Percentiles rank a stretch among this genome's conserved stretches.
phyloP scores from a whole-genome alignment of 2,888 invertebrate genomes.

The Camptogramma bilineatum region DNA sequence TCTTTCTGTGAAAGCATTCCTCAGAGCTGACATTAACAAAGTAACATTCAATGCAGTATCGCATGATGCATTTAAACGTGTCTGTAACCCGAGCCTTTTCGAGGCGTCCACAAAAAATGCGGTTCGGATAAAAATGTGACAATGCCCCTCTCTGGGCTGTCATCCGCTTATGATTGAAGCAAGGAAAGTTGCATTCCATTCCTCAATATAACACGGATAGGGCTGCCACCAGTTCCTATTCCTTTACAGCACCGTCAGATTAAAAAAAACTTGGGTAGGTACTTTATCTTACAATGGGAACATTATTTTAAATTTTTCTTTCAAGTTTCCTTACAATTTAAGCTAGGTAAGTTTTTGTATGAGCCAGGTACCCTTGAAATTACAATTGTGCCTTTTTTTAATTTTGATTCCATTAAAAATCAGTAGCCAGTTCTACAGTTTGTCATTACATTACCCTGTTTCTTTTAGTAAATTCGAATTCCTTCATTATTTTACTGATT shows the following conservation, averaged over 20 bases:
- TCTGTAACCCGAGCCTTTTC: slow-evolving; percentile 54
- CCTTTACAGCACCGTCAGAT: neutral
- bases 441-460: neutral
- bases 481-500: slow-evolving; percentile 5
- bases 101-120: slow-evolving; percentile 48
- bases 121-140: slow-evolving; percentile 60
- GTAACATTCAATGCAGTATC: slow-evolving; percentile 43
- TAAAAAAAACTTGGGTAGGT: neutral
- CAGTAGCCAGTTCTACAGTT: neutral
- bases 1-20: slow-evolving; percentile 31
- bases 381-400: neutral
- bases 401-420: neutral
- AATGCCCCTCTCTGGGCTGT: slow-evolving; percentile 57
- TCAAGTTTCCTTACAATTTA: neutral
- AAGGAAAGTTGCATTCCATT: slow-evolving; percentile 68
- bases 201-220: slow-evolving; percentile 53
- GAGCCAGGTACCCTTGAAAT: neutral
- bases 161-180: slow-evolving; percentile 71
- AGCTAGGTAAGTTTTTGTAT: neutral
- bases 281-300: neutral
- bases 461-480: slow-evolving; percentile 3
- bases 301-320: neutral
- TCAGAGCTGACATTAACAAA: slow-evolving; percentile 31
- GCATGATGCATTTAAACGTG: slow-evolving; percentile 46
- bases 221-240: slow-evolving; percentile 13